Base-by-base conservation (phyloP, 2,888 invertebrate genomes). In the Drosophila diplacantha region DNA sequence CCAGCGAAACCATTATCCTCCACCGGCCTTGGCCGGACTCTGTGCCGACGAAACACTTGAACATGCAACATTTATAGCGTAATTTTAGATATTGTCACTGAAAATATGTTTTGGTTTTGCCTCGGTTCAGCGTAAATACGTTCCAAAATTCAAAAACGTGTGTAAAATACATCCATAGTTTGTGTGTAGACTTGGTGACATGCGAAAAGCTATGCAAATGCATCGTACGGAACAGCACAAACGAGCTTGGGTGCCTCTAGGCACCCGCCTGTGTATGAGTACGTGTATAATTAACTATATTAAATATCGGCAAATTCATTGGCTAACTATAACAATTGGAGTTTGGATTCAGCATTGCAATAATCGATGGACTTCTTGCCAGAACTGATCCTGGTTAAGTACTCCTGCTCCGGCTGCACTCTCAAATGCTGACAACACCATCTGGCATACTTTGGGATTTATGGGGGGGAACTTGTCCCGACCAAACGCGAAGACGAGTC, bases 121-220 rank as follows among this genome's bases (percentile, higher is more conserved):
- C 26, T 18, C 29, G 24, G 9, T 26, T 54, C 20, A 52, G 39
- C 58, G 54, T 64, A 80, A 77, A 79, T 75, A 60, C 47, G 63
- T 70, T 50, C 81, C 81, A 77, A 78, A 77, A 67, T 50, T 69
- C 22, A 65, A 47, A 35, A 26, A 60, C 26, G 5, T 44, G 18
- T 44, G 49, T 56, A 49, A 56, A 38, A 50, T 56, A 57, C 41
- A 65, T 51, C 22, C 29, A 24, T 60, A 61, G 59, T 59, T 38
- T 18, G 56, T 43, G 56, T 59, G 32, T 34, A 18, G 35, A 18
- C 20, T 37, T 38, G 39, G 44, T 34, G 61, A 52, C 50, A 69
- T 72, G 64, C 62, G 73, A 71, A 59, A 81, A 75, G 82, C 81
- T 51, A 72, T 67, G 69, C 76, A 79, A 79, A 71, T 72, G 77